These are phyloP conservation scores for Aleadryas rufinucha DNA, from an alignment of 2,113 vertebrate species.

Conservation along the genomic window DNA sequence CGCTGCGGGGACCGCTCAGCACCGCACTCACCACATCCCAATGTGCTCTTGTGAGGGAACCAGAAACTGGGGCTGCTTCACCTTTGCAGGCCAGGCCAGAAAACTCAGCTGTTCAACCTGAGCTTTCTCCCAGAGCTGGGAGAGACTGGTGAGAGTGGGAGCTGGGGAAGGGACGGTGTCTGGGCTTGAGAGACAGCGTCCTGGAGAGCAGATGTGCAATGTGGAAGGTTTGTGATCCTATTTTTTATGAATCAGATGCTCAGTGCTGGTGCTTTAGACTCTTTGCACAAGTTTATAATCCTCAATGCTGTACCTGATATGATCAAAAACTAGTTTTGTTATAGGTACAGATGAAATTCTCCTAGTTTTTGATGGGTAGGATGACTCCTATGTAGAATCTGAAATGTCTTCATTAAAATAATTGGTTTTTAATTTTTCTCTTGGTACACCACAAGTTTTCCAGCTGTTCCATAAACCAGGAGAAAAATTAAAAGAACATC, in stretches of 20 bases:
- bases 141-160: not conserved
- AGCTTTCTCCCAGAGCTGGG: not conserved
- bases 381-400: not conserved
- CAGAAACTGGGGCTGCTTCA: not conserved
- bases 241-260: not conserved
- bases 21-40: not conserved
- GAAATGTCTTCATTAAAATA: not conserved
- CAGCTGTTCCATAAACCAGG: not conserved
- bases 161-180: too few relatives aligned
- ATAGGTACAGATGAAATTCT: not conserved
- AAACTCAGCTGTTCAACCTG: not conserved
- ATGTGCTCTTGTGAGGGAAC: rapidly evolving
- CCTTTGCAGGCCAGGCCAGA: not conserved
- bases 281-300: not conserved
- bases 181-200: not conserved
- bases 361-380: not conserved
- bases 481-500: not conserved
- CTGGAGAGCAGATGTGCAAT: rapidly evolving
- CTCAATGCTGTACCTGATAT: not conserved
- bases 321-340: not conserved
- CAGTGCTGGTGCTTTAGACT: not conserved
- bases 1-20: rapidly evolving
- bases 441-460: not conserved
- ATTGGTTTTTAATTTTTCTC: not conserved
- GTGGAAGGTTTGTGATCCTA: not conserved